Evolutionary conservation across 2,113 vertebrate genomes (phyloP).

Genomic region (Tretioscincus oriximinensis): DNA sequence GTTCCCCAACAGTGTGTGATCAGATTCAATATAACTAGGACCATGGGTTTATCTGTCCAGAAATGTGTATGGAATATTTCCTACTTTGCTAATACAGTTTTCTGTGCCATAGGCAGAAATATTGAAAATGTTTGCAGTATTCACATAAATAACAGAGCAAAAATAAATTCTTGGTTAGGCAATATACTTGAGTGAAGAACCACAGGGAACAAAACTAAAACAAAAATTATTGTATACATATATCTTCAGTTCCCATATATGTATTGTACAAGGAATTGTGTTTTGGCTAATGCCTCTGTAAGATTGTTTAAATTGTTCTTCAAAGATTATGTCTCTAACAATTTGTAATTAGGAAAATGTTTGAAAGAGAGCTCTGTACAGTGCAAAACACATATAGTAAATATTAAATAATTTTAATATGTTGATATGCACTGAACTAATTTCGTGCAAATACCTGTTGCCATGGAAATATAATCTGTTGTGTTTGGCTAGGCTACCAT

Average conservation of each 20-base stretch:
- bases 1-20: background rate
- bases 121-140: background rate
- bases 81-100: background rate
- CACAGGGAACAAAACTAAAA: background rate
- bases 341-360: background rate
- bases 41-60: background rate
- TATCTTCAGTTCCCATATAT: background rate
- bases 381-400: too few relatives aligned
- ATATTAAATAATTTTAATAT: background rate
- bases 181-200: background rate
- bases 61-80: background rate
- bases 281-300: background rate
- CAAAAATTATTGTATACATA: background rate
- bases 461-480: background rate
- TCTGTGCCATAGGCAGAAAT: background rate
- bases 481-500: background rate
- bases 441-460: background rate
- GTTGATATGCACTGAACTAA: background rate
- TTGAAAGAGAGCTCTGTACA: background rate
- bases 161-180: background rate
- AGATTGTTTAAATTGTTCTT: background rate
- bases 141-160: background rate
- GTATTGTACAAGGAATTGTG: too few relatives aligned
- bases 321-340: background rate
- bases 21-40: background rate